Conservation (phyloP, 1,140 invertebrate genomes). For the Drosophila albomicans region DNA sequence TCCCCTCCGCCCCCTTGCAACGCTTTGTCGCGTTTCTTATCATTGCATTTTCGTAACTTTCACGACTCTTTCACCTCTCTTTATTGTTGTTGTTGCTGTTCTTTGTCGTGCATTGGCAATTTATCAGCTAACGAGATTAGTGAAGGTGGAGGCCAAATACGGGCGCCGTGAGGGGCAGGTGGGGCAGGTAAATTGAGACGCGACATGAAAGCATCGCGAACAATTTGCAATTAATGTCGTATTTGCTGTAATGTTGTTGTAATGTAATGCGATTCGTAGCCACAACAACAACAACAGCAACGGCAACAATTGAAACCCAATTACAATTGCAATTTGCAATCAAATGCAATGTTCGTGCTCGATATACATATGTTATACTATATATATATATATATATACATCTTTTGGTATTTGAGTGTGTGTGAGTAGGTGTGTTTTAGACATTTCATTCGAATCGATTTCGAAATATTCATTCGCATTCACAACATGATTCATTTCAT, state of each 20-base stretch:
- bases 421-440: slow-evolving; percentile 39
- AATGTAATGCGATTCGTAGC: slow-evolving; percentile 15
- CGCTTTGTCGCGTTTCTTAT: slow-evolving; percentile 39
- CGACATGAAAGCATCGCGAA: slow-evolving; percentile 42
- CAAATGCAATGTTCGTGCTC: slow-evolving; percentile 57
- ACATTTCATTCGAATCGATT: slow-evolving; percentile 52
- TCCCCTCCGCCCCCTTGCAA: background rate
- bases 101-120: slow-evolving; percentile 44
- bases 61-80: slow-evolving; percentile 19
- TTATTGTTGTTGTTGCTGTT: slow-evolving; percentile 30
- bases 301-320: slow-evolving; percentile 50
- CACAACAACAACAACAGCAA: slow-evolving; percentile 35
- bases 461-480: slow-evolving; percentile 54
- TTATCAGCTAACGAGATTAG: slow-evolving; percentile 31
- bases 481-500: slow-evolving; percentile 51
- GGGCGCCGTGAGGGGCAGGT: background rate
- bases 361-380: slow-evolving; percentile 8
- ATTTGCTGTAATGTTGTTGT: slow-evolving; percentile 17
- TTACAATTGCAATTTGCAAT: slow-evolving; percentile 67
- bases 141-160: background rate
- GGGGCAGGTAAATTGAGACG: slow-evolving; percentile 31
- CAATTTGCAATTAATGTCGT: slow-evolving; percentile 49
- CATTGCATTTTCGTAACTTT: slow-evolving; percentile 44
- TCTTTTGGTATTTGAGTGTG: background rate
- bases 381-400: background rate